These are phyloP conservation scores for Paramacrobiotus metropolitanus DNA, from an alignment of 1,140 invertebrate genomes.

Conservation along the genomic window DNA sequence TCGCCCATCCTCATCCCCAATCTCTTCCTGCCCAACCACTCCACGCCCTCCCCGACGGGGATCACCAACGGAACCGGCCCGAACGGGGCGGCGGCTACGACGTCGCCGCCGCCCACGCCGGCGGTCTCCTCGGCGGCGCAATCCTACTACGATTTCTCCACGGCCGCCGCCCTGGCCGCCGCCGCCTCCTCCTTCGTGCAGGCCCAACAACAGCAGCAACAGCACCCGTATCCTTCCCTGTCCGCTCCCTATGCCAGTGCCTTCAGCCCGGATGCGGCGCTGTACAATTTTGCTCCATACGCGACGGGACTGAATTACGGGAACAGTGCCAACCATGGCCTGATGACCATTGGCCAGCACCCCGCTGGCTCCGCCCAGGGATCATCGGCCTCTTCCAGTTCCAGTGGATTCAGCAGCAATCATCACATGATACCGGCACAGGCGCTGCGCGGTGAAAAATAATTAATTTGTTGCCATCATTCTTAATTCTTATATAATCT, in stretches of 20 bases:
- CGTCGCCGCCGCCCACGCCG: neutral
- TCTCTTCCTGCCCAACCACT: neutral
- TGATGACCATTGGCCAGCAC: neutral
- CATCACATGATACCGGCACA: too few species aligned
- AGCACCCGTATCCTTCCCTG: neutral
- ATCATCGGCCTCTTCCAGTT: too few species aligned
- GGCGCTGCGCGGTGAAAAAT: too few species aligned
- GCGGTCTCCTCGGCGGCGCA: neutral
- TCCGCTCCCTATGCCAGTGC: neutral
- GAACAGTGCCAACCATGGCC: neutral
- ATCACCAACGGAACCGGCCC: neutral
- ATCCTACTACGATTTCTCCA: neutral
- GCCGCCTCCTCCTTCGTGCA: conserved; percentile 4
- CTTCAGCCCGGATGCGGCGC: neutral
- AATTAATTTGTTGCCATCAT: too few species aligned
- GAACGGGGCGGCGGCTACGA: neutral
- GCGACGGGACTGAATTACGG: neutral
- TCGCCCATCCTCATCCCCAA: conserved; percentile 2
- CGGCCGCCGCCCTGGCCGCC: neutral
- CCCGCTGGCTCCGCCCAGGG: too few species aligned
- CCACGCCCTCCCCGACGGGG: neutral
- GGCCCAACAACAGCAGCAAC: neutral
- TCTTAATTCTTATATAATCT: too few species aligned
- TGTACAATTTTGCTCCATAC: conserved; percentile 2
- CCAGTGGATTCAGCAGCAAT: too few species aligned